Evolutionary conservation across 1,140 invertebrate genomes (phyloP).

Genomic region (Acromyrmex heyeri): DNA sequence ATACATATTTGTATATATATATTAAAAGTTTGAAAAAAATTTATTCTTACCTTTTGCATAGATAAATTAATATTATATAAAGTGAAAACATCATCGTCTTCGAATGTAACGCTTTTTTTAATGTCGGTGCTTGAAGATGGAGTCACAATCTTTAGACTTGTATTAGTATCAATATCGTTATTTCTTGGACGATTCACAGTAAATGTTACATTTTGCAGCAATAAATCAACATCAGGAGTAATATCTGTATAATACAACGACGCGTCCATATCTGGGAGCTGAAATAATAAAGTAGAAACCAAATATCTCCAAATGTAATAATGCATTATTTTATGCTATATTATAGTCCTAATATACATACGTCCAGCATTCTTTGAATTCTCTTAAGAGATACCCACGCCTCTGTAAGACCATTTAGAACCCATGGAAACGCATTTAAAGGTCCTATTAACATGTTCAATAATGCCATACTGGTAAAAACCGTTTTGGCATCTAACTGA

Average conservation of each 20-base stretch:
- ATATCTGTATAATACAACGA: conserved; percentile 82
- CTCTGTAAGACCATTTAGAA: conserved; percentile 98
- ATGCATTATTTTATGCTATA: neutral
- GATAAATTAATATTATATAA: conserved; percentile 88
- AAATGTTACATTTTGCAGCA: conserved; percentile 87
- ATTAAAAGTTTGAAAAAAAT: conserved; percentile 9
- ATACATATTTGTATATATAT: neutral
- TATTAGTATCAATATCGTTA: neutral
- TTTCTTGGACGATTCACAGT: conserved; percentile 51
- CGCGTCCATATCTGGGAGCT: conserved; percentile 90
- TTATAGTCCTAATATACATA: conserved; percentile 81
- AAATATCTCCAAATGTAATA: conserved; percentile 7
- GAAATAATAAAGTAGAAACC: conserved; percentile 74
- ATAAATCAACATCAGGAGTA: conserved; percentile 82
- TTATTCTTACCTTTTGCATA: conserved; percentile 86
- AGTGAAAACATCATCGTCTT: conserved; percentile 81
- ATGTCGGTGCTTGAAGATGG: conserved; percentile 72
- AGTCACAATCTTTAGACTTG: conserved; percentile 54
- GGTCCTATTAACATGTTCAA: conserved; percentile 98
- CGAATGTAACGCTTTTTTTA: conserved; percentile 75
- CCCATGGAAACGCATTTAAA: conserved; percentile 99
- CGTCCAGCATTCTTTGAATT: conserved; percentile 92
- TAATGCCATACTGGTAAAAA: conserved; percentile 97
- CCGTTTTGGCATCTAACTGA: conserved; percentile 94
- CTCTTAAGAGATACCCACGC: conserved; percentile 96